These are phyloP conservation scores for Rhinogobius similis DNA, from an alignment of 2,113 vertebrate species.

Conservation along the genomic window DNA sequence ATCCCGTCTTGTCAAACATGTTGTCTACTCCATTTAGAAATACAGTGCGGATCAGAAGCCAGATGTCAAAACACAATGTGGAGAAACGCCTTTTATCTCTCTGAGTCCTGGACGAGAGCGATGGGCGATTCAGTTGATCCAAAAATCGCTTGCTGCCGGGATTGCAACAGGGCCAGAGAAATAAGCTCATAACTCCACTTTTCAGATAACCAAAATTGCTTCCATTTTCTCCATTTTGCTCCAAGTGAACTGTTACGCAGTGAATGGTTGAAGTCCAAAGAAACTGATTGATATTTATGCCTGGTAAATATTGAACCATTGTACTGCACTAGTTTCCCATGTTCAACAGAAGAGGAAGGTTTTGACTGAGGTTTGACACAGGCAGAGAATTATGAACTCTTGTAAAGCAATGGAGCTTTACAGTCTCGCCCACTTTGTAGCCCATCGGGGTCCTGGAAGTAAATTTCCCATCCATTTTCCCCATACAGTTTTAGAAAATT, in stretches of 20 bases:
- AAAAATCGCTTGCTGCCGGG: slow-evolving; percentile 7
- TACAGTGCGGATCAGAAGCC: slow-evolving; percentile 4
- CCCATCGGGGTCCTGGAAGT: no score
- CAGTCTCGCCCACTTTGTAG: no score
- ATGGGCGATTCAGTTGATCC: neutral
- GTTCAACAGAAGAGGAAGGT: neutral
- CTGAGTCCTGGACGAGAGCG: neutral
- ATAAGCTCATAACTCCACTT: slow-evolving; percentile 6
- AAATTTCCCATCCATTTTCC: no score
- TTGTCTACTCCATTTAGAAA: slow-evolving; percentile 10
- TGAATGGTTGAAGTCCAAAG: neutral
- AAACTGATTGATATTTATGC: neutral
- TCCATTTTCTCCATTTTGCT: neutral
- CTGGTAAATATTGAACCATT: neutral
- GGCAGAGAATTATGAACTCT: neutral
- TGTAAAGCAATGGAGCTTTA: neutral
- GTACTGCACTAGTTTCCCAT: neutral
- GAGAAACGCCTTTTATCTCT: slow-evolving; percentile 7
- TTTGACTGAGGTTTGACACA: neutral
- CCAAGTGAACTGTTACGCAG: neutral
- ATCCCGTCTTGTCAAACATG: slow-evolving; percentile 8
- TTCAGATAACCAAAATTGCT: neutral
- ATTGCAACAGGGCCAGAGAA: slow-evolving; percentile 2
- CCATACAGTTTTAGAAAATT: no score
- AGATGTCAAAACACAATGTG: neutral